Evolutionary conservation across 2,888 invertebrate genomes (phyloP).

Genomic region (Cylindroiulus punctatus): DNA sequence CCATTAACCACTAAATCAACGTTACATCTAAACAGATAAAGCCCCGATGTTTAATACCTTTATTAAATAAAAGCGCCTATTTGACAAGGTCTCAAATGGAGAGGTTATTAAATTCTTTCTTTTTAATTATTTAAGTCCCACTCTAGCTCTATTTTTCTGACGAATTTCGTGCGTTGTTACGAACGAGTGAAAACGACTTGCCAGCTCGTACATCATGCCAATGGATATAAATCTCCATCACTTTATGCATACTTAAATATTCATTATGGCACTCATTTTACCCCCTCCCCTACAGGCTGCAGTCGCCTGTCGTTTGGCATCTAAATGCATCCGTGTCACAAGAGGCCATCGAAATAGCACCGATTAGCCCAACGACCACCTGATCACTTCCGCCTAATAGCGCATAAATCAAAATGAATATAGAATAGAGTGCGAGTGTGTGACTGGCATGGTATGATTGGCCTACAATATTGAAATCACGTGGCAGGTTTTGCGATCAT

Average conservation of each 20-base stretch:
- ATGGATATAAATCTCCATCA: slow-evolving; percentile 49
- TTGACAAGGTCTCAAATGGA: slow-evolving; percentile 56
- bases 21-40: slow-evolving; percentile 55
- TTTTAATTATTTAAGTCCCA: slow-evolving; percentile 56
- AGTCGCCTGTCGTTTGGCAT: slow-evolving; percentile 45
- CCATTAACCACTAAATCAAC: slow-evolving; percentile 57
- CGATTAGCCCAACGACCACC: slow-evolving; percentile 44
- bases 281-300: neutral
- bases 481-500: too few species aligned
- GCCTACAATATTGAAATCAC: too few species aligned
- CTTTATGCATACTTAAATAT: slow-evolving; percentile 51
- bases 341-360: slow-evolving; percentile 46
- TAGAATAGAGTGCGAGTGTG: neutral
- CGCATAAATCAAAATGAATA: slow-evolving; percentile 50
- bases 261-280: slow-evolving; percentile 50
- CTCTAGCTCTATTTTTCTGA: slow-evolving; percentile 36
- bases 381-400: slow-evolving; percentile 46
- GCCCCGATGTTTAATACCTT: slow-evolving; percentile 52
- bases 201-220: slow-evolving; percentile 52
- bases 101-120: slow-evolving; percentile 57
- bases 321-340: slow-evolving; percentile 50
- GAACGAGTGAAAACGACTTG: slow-evolving; percentile 50
- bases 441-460: too few species aligned
- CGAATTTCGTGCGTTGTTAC: slow-evolving; percentile 44
- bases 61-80: slow-evolving; percentile 53